A percentile compares a stretch with the other conserved stretches of the same genome.
Evolutionary conservation across 2,797 vertebrate genomes (phyloP).

Genomic region (Lacerta bilineata): DNA sequence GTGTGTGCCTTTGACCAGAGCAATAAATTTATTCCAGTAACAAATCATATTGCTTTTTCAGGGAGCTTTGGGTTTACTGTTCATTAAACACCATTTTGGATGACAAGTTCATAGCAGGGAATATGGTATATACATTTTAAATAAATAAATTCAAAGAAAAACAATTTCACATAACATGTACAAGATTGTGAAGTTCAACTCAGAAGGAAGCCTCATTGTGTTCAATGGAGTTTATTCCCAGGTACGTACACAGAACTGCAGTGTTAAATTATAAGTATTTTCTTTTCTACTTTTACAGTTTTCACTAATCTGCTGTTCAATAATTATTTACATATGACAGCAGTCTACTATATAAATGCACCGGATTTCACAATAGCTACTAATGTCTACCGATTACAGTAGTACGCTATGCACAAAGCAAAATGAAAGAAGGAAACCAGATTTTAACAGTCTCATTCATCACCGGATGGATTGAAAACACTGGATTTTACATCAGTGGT

Average conservation of each 20-base stretch:
- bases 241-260: not conserved
- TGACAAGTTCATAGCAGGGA: not conserved
- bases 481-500: not conserved
- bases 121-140: not conserved
- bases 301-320: constrained; percentile 20
- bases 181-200: not conserved
- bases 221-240: not conserved
- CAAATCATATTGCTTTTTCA: not conserved
- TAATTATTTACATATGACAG: constrained; percentile 44
- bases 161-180: not conserved
- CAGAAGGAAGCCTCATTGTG: not conserved
- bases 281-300: constrained; percentile 47
- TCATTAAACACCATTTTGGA: not conserved
- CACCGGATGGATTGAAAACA: not conserved
- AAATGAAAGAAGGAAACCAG: constrained; percentile 13
- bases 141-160: not conserved
- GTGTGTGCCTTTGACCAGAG: not conserved
- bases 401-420: constrained; percentile 7
- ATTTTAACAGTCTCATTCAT: constrained; percentile 9
- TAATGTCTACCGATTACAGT: constrained; percentile 30
- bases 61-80: not conserved
- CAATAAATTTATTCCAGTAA: not conserved
- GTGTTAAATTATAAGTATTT: constrained; percentile 48
- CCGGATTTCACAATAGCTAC: constrained; percentile 37
- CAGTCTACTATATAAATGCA: constrained; percentile 36